phyloP scores from a whole-genome alignment of 2,888 invertebrate genomes.

The Calameuta pallipes region DNA sequence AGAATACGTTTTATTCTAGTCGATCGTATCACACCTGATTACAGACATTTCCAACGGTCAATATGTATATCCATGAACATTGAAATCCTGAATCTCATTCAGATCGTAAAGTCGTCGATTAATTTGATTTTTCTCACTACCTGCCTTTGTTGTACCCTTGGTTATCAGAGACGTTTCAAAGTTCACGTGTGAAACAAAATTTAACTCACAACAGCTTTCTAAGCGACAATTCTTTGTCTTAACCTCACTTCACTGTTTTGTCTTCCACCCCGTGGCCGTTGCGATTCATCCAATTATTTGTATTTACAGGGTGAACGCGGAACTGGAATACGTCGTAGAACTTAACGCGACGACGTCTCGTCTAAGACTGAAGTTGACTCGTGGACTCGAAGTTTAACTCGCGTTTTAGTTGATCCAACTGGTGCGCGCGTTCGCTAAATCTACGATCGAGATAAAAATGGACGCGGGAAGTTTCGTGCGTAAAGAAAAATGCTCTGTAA shows the following conservation, averaged over 20 bases:
- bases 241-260: not conserved
- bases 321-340: not conserved
- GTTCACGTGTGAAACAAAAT: not conserved
- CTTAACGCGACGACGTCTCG: conserved; percentile 33
- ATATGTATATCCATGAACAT: not conserved
- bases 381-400: not conserved
- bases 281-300: not conserved
- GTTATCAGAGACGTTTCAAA: not conserved
- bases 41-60: not conserved
- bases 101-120: not conserved
- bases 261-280: not conserved
- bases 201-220: not conserved
- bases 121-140: not conserved
- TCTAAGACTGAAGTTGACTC: conserved; percentile 28
- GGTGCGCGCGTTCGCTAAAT: conserved; percentile 23
- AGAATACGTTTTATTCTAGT: not conserved
- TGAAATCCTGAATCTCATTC: not conserved
- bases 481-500: not conserved
- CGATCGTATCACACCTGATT: not conserved
- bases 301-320: not conserved
- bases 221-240: not conserved
- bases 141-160: not conserved
- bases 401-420: conserved; percentile 21
- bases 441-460: not conserved
- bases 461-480: not conserved